Base-by-base conservation (phyloP, 2,797 vertebrate genomes). In the Helostoma temminkii region DNA sequence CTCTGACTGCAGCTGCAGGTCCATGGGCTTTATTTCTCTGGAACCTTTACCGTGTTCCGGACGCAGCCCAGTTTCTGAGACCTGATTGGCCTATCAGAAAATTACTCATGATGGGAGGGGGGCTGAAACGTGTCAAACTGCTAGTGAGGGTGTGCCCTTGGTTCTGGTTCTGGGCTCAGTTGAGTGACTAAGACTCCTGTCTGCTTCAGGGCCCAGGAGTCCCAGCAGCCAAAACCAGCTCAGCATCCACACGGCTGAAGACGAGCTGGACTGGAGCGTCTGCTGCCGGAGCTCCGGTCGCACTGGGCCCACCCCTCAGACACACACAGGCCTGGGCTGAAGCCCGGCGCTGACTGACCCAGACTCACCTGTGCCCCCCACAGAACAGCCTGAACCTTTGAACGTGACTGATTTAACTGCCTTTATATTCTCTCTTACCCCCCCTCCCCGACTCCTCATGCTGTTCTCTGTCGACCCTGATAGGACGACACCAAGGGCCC, bases 141-240 rank as follows among this genome's bases (percentile, higher is more conserved):
- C 14, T 43, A 39, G 59, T 24, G 46, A 94, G 52, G 90, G 32
- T 64, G 57, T 55, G 62, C 54, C 43, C 43, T 61, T 71, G 52
- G 74, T 82, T 80, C 72, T 89, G 75, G 81, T 95, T 95, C 93
- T 95, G 94, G 96, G 93, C 95, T 94, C 91, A 94, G 95, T 93
- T 95, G 95, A 97, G 93, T 96, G 96, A 97, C 96, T 97, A 96
- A 96, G 95, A 96, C 96, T 97, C 96, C 96, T 97, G 96, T 97
- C 96, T 98, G 96, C 97, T 97, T 96, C 96, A 97, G 96, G 96
- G 96, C 95, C 94, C 96, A 96, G 94, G 96, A 96, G 96, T 93
- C 95, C 93, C 93, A 95, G 87, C 94, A 96, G 91, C 93, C 92
- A 94, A 94, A 96, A 95, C 53, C 66, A 69, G 66, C 39, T 30